These are phyloP conservation scores for Podotricha telesiphe DNA, from an alignment of 2,888 invertebrate species.

Conservation along the genomic window DNA sequence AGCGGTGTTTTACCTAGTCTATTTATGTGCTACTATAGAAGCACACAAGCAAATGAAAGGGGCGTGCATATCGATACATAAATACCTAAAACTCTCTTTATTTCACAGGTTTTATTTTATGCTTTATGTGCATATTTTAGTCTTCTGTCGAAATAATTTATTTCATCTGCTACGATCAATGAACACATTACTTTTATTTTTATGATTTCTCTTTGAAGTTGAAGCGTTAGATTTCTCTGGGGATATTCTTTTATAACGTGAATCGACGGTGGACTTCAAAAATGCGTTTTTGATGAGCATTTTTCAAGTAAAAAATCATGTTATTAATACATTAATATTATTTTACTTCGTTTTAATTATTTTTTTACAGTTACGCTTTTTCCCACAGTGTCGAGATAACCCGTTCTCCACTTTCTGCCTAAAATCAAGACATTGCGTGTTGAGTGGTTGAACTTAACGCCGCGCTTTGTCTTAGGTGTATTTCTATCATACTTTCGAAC, in stretches of 20 bases:
- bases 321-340: neutral
- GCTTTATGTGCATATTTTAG: neutral
- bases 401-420: too few species aligned
- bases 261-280: conserved; percentile 22
- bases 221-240: conserved; percentile 55
- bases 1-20: neutral
- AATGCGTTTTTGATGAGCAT: conserved; percentile 30
- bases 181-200: conserved; percentile 44
- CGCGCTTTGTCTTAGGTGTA: too few species aligned
- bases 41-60: neutral
- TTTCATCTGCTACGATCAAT: conserved; percentile 35
- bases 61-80: too few species aligned
- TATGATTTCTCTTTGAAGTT: conserved; percentile 51
- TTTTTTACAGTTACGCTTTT: too few species aligned
- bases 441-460: too few species aligned
- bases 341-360: too few species aligned
- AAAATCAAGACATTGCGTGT: too few species aligned
- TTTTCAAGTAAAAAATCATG: conserved; percentile 9
- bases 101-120: neutral
- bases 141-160: conserved; percentile 10
- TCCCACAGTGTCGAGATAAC: too few species aligned
- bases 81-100: neutral
- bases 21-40: neutral
- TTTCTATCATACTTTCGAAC: too few species aligned
- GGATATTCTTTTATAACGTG: conserved; percentile 46